Evolutionary conservation across 2,797 vertebrate species (phyloP).

Genomic region (Microctenopoma lineatum): DNA sequence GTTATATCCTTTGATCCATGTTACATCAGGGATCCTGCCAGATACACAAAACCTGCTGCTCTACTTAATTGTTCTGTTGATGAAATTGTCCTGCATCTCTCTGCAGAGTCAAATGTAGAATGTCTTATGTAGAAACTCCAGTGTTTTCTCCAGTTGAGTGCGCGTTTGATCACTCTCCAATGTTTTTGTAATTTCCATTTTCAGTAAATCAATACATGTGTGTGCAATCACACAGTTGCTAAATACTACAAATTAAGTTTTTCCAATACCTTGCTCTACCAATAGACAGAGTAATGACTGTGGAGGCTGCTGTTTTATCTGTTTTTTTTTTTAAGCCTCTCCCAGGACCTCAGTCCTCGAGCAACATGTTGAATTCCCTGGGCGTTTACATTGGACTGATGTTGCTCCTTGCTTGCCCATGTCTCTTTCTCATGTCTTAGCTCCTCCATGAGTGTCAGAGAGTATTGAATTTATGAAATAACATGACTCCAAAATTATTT

Average conservation of each 20-base stretch:
- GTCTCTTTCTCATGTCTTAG: slow-evolving; percentile 2
- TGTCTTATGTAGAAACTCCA: background rate
- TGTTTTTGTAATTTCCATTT: slow-evolving; percentile 48
- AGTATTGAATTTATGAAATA: background rate
- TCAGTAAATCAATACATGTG: slow-evolving; percentile 29
- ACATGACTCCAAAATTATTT: background rate
- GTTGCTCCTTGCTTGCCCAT: slow-evolving; percentile 13
- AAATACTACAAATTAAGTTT: slow-evolving; percentile 47
- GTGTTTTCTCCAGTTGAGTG: slow-evolving; percentile 21
- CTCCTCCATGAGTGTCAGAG: background rate
- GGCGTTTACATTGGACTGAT: slow-evolving; percentile 14
- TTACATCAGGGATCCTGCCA: slow-evolving; percentile 51
- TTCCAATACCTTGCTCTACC: slow-evolving; percentile 31
- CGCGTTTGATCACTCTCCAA: slow-evolving; percentile 36
- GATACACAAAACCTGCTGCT: slow-evolving; percentile 48
- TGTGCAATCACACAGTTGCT: slow-evolving; percentile 29
- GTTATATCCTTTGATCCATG: slow-evolving; percentile 58
- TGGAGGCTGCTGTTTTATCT: slow-evolving; percentile 27
- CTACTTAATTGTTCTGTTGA: slow-evolving; percentile 58
- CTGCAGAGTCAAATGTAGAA: slow-evolving; percentile 19
- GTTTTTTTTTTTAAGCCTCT: slow-evolving; percentile 33
- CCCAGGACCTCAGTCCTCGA: slow-evolving; percentile 28
- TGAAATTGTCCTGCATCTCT: slow-evolving; percentile 22
- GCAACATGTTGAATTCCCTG: slow-evolving; percentile 24
- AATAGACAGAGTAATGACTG: slow-evolving; percentile 7